phyloP scores from a whole-genome alignment of 2,113 vertebrate genomes.

The Sclerurus mexicanus region DNA sequence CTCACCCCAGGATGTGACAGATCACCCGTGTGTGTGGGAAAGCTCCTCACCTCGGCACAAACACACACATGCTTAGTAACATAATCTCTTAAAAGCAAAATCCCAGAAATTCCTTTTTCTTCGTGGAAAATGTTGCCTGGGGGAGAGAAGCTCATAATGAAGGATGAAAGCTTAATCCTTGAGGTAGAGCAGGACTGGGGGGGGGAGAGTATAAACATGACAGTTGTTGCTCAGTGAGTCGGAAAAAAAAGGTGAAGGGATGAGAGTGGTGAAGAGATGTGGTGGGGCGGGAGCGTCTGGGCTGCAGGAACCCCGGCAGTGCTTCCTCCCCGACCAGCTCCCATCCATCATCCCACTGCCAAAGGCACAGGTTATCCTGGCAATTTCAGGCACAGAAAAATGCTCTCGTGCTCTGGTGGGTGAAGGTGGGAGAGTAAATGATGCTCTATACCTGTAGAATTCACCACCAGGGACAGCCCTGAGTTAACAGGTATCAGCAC shows the following conservation, averaged over 20 bases:
- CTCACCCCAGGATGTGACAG: not conserved
- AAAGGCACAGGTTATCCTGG: not conserved
- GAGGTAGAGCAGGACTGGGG: conserved; percentile 39
- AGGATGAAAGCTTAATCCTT: conserved; percentile 67
- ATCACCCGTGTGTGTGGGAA: not conserved
- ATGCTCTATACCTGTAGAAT: not conserved
- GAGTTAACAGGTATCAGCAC: not conserved
- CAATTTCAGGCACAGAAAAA: not conserved
- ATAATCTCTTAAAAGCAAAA: conserved; percentile 65
- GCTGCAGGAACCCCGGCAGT: not conserved
- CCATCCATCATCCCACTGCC: accelerated
- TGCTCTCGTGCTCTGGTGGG: not conserved
- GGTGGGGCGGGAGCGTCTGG: not conserved
- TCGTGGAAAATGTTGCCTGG: conserved; percentile 51
- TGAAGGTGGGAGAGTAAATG: not conserved
- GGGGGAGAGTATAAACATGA: not conserved
- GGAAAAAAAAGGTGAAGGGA: not conserved
- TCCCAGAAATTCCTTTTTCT: conserved; percentile 60
- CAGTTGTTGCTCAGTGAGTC: conserved; percentile 12
- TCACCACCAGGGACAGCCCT: not conserved
- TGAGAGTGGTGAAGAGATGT: not conserved
- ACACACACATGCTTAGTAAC: conserved; percentile 38
- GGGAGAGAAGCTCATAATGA: conserved; percentile 52
- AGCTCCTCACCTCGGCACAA: not conserved
- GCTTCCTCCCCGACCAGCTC: not conserved